Evolutionary conservation across 2,797 vertebrate genomes (phyloP).

Genomic region (Tinamus major): DNA sequence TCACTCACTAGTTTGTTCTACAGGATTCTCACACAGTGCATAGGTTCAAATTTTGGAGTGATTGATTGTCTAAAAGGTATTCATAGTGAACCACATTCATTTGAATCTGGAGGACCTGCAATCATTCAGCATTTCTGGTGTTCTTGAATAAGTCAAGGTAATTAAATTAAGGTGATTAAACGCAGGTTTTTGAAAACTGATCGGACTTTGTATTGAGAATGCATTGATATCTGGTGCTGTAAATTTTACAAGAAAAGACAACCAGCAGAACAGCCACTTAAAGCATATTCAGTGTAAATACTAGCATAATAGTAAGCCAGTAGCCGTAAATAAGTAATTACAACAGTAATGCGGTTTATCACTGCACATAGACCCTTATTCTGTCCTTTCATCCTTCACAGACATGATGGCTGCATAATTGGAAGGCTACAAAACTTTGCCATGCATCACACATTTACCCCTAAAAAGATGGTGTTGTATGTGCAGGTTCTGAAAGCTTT

Average conservation of each 20-base stretch:
- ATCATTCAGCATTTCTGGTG: not conserved
- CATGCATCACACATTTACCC: constrained; percentile 50
- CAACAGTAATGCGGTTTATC: not conserved
- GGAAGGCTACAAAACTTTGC: constrained; percentile 2
- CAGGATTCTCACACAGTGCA: not conserved
- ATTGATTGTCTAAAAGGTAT: not conserved
- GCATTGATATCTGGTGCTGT: constrained; percentile 78
- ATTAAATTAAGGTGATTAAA: constrained; percentile 3
- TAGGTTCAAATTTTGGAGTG: not conserved
- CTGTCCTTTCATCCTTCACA: not conserved
- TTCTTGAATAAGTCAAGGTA: not conserved
- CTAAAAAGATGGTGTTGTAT: not conserved
- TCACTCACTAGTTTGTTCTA: not conserved
- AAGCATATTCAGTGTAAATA: constrained; percentile 74
- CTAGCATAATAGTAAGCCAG: constrained; percentile 9
- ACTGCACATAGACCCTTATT: not conserved
- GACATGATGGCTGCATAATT: not conserved
- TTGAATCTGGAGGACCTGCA: not conserved
- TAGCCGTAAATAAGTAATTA: constrained; percentile 69
- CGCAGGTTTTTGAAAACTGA: not conserved
- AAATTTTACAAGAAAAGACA: constrained; percentile 76
- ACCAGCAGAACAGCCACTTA: constrained; percentile 28
- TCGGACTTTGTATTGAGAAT: constrained; percentile 68
- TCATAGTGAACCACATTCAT: not conserved
- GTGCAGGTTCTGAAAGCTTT: constrained; percentile 28